These are phyloP conservation scores for Acanthornis magna DNA, from an alignment of 2,797 vertebrate genomes.

Conservation along the genomic window DNA sequence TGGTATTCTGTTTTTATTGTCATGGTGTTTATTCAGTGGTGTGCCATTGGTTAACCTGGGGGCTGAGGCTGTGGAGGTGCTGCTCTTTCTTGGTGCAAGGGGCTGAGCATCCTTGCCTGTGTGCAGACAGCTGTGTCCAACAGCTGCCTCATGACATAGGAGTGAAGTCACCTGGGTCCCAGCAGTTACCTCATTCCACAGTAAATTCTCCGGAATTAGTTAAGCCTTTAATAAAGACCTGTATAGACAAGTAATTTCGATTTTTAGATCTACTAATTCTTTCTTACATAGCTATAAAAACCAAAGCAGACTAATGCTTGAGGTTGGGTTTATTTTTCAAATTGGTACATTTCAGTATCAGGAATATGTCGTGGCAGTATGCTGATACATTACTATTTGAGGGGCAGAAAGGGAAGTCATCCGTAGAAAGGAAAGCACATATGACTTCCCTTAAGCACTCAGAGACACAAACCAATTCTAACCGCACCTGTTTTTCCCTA, in stretches of 20 bases:
- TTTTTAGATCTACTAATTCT: not conserved
- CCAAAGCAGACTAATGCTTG: not conserved
- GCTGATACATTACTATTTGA: not conserved
- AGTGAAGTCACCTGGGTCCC: not conserved
- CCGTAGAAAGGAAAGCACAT: not conserved
- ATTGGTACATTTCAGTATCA: not conserved
- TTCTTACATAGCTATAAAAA: not conserved
- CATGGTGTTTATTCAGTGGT: not conserved
- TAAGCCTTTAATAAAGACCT: not conserved
- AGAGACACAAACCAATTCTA: not conserved
- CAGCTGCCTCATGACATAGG: not conserved
- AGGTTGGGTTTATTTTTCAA: not conserved
- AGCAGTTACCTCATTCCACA: not conserved
- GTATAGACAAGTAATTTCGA: not conserved
- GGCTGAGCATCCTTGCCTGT: not conserved
- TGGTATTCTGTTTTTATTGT: not conserved
- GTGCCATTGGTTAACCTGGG: not conserved
- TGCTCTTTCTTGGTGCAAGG: not conserved
- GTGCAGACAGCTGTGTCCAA: not conserved
- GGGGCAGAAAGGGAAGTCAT: not conserved
- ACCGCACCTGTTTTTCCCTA: slow-evolving; percentile 56
- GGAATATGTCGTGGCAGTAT: not conserved
- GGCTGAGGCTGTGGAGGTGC: not conserved
- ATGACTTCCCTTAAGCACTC: not conserved
- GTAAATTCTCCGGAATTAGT: not conserved